Base-by-base conservation (phyloP, 2,888 invertebrate genomes). In the Drosophila anceps region DNA sequence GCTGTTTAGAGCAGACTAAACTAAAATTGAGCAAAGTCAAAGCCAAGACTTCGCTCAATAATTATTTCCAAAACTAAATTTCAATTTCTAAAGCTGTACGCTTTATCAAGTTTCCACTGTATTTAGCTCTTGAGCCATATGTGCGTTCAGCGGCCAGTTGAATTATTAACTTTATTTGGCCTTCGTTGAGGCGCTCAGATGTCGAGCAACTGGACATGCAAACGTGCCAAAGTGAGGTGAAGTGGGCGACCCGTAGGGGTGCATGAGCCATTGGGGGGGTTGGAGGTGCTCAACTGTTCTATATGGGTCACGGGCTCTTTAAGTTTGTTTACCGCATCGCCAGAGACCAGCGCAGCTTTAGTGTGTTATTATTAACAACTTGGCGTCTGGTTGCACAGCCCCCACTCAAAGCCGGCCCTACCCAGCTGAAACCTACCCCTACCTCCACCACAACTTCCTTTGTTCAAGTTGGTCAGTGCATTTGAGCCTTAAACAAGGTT, bases 271-370 rank as follows among this genome's bases (percentile, higher is more conserved):
- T 41, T 27, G n/a, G 33, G 20, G 27, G 27, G 27, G 35, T 35
- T 35, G 18, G 27, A 7, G 53, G 37, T 39, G 54, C 54, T 27
- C 37, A 20, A 54, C 18, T 48, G 24, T 1, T 35, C 8, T 82
- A 84, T 76, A 74, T 86, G 65, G 84, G 87, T 84, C 87, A 84
- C 73, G 80, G 72, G 80, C 69, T 71, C 78, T 74, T 76, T 61
- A 70, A 67, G 84, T 84, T 84, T 80, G 84, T 80, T 84, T 86
- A 84, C 84, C 72, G 62, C 84, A 69, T 69, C 76, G 70, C 44
- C 62, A 63, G 69, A 58, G 69, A 35, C 57, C 51, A 50, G 53
- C 37, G 37, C 55, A 39, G 57, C 50, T 48, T 41, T n/a, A n/a
- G 68, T 69, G 71, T 61, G 68, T 68, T 81, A 73, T 79, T 76